Percentiles rank a stretch among this genome's conserved stretches.
Evolutionary conservation across 2,888 invertebrate species (phyloP).

Genomic region (Catocala fraxini): DNA sequence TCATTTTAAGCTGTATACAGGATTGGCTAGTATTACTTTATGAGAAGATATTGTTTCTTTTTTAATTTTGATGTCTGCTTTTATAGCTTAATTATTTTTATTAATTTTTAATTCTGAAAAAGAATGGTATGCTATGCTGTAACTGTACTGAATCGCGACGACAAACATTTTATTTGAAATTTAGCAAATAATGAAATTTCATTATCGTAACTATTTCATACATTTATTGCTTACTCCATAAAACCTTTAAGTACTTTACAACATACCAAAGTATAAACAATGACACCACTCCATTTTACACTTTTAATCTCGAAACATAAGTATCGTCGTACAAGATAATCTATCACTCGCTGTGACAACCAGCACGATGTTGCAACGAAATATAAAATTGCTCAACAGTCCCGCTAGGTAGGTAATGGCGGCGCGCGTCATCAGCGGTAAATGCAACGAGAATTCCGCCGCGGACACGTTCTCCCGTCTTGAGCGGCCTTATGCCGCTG

Average conservation of each 20-base stretch:
- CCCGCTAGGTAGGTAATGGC: slow-evolving; percentile 53
- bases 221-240: too few species aligned
- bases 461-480: slow-evolving; percentile 58
- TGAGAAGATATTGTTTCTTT: too few species aligned
- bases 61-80: too few species aligned
- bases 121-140: too few species aligned
- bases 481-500: slow-evolving; percentile 40
- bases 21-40: slow-evolving; percentile 28
- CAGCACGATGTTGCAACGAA: slow-evolving; percentile 56
- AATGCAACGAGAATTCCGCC: slow-evolving; percentile 68
- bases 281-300: slow-evolving; percentile 28
- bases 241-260: too few species aligned
- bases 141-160: too few species aligned
- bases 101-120: too few species aligned
- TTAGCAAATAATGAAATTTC: too few species aligned
- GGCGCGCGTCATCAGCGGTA: slow-evolving; percentile 66
- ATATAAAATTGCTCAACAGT: slow-evolving; percentile 60
- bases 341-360: slow-evolving; percentile 53
- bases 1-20: slow-evolving; percentile 44
- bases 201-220: too few species aligned
- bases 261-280: slow-evolving; percentile 3
- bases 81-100: too few species aligned
- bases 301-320: slow-evolving; percentile 35
- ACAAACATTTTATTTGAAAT: too few species aligned
- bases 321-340: slow-evolving; percentile 45